Evolutionary conservation across 53 echinoderm and acorn worm species (phyloP).

Genomic region (Echinarachnius parma): DNA sequence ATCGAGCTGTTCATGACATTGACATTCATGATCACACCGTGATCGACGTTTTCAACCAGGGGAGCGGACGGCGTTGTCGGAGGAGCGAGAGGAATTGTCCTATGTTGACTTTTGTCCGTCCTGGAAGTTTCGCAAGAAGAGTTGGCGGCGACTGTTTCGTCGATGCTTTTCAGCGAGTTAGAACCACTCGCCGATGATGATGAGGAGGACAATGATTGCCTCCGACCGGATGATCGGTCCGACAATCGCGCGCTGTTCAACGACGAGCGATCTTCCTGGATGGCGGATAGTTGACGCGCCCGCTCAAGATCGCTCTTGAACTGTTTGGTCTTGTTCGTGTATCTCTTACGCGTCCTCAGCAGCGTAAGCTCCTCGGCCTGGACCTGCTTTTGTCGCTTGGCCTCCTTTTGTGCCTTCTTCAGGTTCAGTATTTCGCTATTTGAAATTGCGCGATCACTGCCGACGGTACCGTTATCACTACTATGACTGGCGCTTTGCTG

Average conservation of each 20-base stretch:
- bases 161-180: conserved; percentile 75
- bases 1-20: background rate
- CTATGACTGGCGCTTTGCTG: background rate
- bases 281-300: conserved; percentile 61
- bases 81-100: conserved; percentile 14
- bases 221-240: conserved; percentile 45
- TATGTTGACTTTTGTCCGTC: background rate
- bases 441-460: conserved; percentile 1
- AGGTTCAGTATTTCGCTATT: conserved; percentile 58
- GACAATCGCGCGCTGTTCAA: conserved; percentile 44
- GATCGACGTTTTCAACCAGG: background rate
- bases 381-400: conserved; percentile 46
- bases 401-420: conserved; percentile 69
- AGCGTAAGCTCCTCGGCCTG: conserved; percentile 63
- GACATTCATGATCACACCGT: conserved; percentile 17
- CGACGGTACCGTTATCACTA: background rate
- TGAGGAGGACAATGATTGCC: conserved; percentile 53
- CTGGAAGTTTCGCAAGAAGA: conserved; percentile 2
- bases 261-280: conserved; percentile 68
- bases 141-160: conserved; percentile 42
- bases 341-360: conserved; percentile 69
- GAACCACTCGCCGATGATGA: conserved; percentile 50
- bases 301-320: conserved; percentile 70
- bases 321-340: conserved; percentile 66
- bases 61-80: conserved; percentile 21